Evolutionary conservation across 2,113 vertebrate species (phyloP), one percentile per base, ranked within the genome.

Genomic region (Taxidea taxus): DNA sequence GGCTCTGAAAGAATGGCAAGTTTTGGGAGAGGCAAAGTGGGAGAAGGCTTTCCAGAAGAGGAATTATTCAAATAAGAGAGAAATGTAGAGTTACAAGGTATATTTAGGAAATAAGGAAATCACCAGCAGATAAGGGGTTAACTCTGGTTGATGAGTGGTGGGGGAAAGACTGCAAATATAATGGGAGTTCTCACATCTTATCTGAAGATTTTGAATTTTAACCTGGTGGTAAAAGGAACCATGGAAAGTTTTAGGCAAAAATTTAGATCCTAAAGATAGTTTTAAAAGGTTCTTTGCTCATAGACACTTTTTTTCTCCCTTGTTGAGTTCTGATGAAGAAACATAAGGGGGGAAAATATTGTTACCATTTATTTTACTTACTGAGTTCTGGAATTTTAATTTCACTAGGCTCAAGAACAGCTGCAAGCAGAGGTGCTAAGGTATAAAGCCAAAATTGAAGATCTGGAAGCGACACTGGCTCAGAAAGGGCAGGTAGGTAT

Each of bases 361-460:
- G 66, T 62, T 68, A 15, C 37, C 14, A 12, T 81, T 92, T 86
- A 14, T 84, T 92, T 86, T 27, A 64, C 64, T 84, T 74, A 34
- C 42, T 97, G 82, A 97, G 95, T 75, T 84, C 3, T 97, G 25
- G 94, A 58, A 70, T 90, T 98, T 77, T 97, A 3, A 93, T 97
- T 97, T 98, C 21, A 96, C 98, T 95, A 99, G 99, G 99, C 99
- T 97, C 99, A 99, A 0, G 99, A 99, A 95, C 99, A 99, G 95
- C 99, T 99, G 78, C 99, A 99, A 90, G 99, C 99, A 97, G 99
- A 99, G 44, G 98, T 99, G 96, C 99, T 99, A 95, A 99, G 99
- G 92, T 99, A 99, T 82, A 99, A 99, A 98, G 99, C 99, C 98
- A 99, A 99, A 99, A 99, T 99, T 94, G 99, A 99, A 98, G 99